These are phyloP conservation scores for cat (Felis catus) DNA, from an alignment of 2,113 vertebrate species.

Conservation along the genomic window DNA sequence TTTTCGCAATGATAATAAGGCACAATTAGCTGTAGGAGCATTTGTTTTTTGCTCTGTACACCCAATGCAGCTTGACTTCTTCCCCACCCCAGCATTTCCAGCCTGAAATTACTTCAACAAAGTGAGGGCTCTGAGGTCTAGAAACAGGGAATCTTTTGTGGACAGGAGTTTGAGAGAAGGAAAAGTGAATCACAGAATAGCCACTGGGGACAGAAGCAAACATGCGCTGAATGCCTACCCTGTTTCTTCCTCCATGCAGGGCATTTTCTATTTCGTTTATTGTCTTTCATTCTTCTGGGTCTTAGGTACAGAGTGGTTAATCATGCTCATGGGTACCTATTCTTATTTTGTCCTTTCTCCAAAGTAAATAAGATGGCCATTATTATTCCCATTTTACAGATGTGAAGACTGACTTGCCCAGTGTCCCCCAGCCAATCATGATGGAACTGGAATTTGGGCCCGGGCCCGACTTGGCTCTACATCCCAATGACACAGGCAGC, in stretches of 20 bases:
- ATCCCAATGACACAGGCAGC: background rate
- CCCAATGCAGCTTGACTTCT: conserved; percentile 24
- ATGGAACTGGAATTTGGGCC: background rate
- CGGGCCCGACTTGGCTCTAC: background rate
- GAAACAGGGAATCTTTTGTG: background rate
- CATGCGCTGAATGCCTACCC: background rate
- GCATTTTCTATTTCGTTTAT: background rate
- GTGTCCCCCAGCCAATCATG: background rate
- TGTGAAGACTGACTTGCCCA: conserved; percentile 8
- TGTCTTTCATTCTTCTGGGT: background rate
- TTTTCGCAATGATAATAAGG: conserved; percentile 72
- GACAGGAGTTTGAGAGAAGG: background rate
- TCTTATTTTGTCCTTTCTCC: conserved; percentile 38
- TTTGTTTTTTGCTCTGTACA: conserved; percentile 42
- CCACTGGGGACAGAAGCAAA: background rate
- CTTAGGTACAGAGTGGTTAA: background rate
- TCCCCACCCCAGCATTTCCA: conserved; percentile 15
- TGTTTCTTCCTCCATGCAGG: background rate
- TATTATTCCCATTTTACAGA: background rate
- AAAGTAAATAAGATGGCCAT: background rate
- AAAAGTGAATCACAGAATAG: background rate
- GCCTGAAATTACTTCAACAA: conserved; percentile 32
- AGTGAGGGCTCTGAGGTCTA: background rate
- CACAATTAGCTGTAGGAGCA: conserved; percentile 56
- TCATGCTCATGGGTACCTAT: background rate